Evolutionary conservation across 2,888 invertebrate genomes (phyloP), one percentile per base, ranked within the genome.

Genomic region (Orthonychiurus folsomi): DNA sequence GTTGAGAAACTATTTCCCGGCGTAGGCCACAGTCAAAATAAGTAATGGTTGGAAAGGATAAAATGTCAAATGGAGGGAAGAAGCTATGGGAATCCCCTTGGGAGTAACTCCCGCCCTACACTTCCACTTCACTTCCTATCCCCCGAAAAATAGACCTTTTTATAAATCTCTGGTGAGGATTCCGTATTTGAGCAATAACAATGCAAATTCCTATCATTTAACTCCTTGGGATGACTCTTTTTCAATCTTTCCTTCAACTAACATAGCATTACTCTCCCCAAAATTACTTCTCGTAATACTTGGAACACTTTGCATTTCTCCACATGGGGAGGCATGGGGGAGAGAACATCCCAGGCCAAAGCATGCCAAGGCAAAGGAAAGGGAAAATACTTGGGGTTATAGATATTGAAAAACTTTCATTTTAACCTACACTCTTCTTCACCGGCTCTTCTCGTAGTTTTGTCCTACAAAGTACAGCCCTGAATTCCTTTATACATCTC

Each of bases 141-240:
- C 37, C 37, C 37, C 15, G 15, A 37, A 15, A 37, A 37, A 5
- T 37, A 37, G 37, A 37, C 37, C 5, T 37, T 37, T 37, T 37
- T 37, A 37, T 37, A 37, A 37, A 37, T 37, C 37, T 37, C 37
- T 37, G 37, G 9, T 37, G 9, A 5, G 37, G 37, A 15, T 55
- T 55, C 55, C 20, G 5, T 55, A 55, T 55, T 55, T 12, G 55
- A 25, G 55, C 55, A 55, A 55, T 55, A 55, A 55, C 55, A 55
- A 55, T 55, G 55, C 55, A 55, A 55, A 55, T 55, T 24, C 24
- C 24, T 55, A 55, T 55, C 55, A 55, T 55, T 24, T 55, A 24
- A 55, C 55, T 55, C 25, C 24, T 24, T 55, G 2, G 24, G 55
- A 55, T 55, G 55, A 25, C 21, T 21, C 21, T 24, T 23, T 21